Percentiles rank a stretch among this genome's conserved stretches.
Evolutionary conservation across 1,140 invertebrate genomes (phyloP).

Genomic region (Phocides pigmalion): DNA sequence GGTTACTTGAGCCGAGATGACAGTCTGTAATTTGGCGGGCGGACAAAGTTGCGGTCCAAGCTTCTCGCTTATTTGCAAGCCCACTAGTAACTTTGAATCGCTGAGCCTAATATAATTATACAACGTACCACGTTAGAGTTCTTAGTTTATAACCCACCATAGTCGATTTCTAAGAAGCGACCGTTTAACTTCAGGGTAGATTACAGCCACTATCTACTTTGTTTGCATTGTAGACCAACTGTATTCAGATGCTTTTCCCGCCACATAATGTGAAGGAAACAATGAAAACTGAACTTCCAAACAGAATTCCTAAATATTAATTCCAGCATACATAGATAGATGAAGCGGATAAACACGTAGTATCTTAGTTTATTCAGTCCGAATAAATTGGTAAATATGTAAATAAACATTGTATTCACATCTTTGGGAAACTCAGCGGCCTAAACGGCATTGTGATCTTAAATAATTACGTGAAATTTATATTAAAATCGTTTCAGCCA

Average conservation of each 20-base stretch:
- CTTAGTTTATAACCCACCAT: slow-evolving; percentile 44
- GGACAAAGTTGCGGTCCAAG: slow-evolving; percentile 64
- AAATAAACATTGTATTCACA: slow-evolving; percentile 3
- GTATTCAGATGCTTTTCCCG: neutral
- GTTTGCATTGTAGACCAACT: neutral
- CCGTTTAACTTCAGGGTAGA: slow-evolving; percentile 22
- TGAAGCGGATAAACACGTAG: too few relatives aligned
- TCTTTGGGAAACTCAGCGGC: too few relatives aligned
- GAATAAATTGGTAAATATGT: too few relatives aligned
- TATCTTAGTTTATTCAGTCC: too few relatives aligned
- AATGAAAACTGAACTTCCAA: too few relatives aligned
- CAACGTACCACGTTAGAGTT: slow-evolving; percentile 52
- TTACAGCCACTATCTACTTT: slow-evolving; percentile 6
- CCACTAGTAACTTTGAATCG: slow-evolving; percentile 75
- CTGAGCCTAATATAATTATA: slow-evolving; percentile 62
- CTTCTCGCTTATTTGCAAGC: slow-evolving; percentile 71
- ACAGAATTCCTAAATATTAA: too few relatives aligned
- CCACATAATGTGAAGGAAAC: too few relatives aligned
- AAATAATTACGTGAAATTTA: too few relatives aligned
- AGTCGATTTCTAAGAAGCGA: slow-evolving; percentile 38
- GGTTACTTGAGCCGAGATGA: slow-evolving; percentile 78
- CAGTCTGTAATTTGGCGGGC: slow-evolving; percentile 77
- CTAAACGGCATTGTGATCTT: too few relatives aligned
- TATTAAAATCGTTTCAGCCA: too few relatives aligned
- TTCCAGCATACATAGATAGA: too few relatives aligned